Evolutionary conservation across 2,797 vertebrate genomes (phyloP).

Genomic region (Enteromius viviparus): DNA sequence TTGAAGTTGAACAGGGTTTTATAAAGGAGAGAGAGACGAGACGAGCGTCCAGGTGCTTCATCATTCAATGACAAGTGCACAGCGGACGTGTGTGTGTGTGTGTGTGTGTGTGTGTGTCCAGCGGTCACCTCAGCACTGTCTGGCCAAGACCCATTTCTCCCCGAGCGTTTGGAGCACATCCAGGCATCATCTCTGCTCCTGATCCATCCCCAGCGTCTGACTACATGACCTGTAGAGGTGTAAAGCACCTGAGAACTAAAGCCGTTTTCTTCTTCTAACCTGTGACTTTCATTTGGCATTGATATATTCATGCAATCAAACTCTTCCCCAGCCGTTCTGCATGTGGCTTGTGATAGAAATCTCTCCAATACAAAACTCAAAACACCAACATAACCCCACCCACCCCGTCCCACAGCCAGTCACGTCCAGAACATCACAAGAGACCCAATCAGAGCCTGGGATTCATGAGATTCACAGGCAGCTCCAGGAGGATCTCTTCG

Average conservation of each 20-base stretch:
- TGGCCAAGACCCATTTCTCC: constrained; percentile 76
- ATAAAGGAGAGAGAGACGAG: constrained; percentile 48
- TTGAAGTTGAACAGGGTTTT: constrained; percentile 31
- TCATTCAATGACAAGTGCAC: constrained; percentile 76
- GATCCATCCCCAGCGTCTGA: constrained; percentile 32
- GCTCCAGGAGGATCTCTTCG: neutral
- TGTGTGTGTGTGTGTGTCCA: constrained; percentile 38
- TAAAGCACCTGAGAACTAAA: constrained; percentile 4
- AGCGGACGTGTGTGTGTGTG: constrained; percentile 59
- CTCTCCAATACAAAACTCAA: constrained; percentile 8
- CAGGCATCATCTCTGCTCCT: constrained; percentile 57
- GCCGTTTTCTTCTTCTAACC: neutral
- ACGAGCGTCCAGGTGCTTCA: constrained; percentile 72
- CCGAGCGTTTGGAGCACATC: constrained; percentile 72
- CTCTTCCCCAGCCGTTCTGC: constrained; percentile 3
- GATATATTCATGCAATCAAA: neutral
- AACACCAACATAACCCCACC: constrained; percentile 11
- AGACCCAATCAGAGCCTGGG: neutral
- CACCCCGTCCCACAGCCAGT: constrained; percentile 1
- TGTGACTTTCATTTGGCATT: constrained; percentile 14
- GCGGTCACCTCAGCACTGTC: constrained; percentile 77
- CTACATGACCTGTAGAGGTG: neutral
- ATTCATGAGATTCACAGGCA: constrained; percentile 8
- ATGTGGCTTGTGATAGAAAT: constrained; percentile 14
- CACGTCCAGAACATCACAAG: neutral